A percentile compares a stretch with the other conserved stretches of the same genome.
Conservation (phyloP, 2,888 invertebrate species). For the Hemaris fuciformis region DNA sequence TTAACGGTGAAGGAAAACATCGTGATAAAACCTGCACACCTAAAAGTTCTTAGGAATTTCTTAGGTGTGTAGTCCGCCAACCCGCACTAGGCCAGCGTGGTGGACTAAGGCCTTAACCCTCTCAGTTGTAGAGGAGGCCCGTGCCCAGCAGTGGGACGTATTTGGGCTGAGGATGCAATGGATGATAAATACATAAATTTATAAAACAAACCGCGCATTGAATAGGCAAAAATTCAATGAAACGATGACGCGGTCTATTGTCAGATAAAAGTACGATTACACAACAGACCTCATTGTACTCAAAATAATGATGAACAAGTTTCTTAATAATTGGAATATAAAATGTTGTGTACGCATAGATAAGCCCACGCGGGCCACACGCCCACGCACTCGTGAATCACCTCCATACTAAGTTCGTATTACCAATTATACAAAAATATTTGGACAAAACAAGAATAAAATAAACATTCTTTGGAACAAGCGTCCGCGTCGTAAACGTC, state of each 20-base stretch:
- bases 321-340: not conserved
- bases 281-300: not conserved
- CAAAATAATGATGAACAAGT: not conserved
- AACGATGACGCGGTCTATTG: not conserved
- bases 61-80: too few species aligned
- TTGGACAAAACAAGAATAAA: constrained; percentile 4
- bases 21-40: too few species aligned
- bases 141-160: not conserved
- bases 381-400: not conserved
- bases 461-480: not conserved
- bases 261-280: not conserved
- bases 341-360: not conserved
- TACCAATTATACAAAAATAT: not conserved
- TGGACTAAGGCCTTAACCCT: too few species aligned
- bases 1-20: too few species aligned
- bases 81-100: too few species aligned
- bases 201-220: too few species aligned
- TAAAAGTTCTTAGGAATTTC: too few species aligned
- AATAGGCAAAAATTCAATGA: not conserved
- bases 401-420: not conserved
- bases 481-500: not conserved
- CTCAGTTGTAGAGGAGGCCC: too few species aligned
- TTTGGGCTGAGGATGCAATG: too few species aligned
- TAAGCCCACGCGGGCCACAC: not conserved
- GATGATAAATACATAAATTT: too few species aligned